A percentile compares a stretch with the other conserved stretches of the same genome.
These are phyloP conservation scores for Eudyptes chrysolophus DNA, from an alignment of 2,113 vertebrate species.

Conservation along the genomic window DNA sequence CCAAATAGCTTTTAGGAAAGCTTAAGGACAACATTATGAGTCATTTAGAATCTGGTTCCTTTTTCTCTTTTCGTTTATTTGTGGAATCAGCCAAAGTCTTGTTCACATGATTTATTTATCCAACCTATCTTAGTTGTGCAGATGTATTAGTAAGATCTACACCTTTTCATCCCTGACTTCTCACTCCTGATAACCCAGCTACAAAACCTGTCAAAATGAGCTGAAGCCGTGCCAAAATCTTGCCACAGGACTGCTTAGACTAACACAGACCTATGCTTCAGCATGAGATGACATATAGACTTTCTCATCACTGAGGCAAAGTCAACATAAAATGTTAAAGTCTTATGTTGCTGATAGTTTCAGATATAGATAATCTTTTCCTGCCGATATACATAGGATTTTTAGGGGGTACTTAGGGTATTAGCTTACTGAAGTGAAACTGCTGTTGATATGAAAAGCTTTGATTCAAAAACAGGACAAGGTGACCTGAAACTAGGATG, in stretches of 20 bases:
- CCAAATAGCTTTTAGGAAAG: neutral
- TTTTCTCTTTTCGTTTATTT: neutral
- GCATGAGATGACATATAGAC: neutral
- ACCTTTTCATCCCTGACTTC: neutral
- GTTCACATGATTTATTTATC: neutral
- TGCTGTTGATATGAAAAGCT: neutral
- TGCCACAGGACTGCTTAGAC: neutral
- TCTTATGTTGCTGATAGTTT: neutral
- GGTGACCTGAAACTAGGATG: neutral
- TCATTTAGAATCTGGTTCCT: neutral
- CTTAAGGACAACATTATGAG: neutral
- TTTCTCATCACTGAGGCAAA: neutral
- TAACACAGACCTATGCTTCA: neutral
- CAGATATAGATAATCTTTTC: neutral
- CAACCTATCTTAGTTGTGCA: neutral
- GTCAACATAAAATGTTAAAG: neutral
- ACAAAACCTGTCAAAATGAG: neutral
- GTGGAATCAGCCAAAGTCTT: neutral
- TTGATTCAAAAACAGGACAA: neutral
- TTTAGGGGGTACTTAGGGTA: neutral
- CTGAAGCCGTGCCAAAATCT: neutral
- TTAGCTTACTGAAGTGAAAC: neutral
- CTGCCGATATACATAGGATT: neutral
- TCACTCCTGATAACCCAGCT: neutral
- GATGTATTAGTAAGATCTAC: neutral